These are phyloP conservation scores for Arctia plantaginis DNA, from an alignment of 2,888 invertebrate species.

Conservation along the genomic window DNA sequence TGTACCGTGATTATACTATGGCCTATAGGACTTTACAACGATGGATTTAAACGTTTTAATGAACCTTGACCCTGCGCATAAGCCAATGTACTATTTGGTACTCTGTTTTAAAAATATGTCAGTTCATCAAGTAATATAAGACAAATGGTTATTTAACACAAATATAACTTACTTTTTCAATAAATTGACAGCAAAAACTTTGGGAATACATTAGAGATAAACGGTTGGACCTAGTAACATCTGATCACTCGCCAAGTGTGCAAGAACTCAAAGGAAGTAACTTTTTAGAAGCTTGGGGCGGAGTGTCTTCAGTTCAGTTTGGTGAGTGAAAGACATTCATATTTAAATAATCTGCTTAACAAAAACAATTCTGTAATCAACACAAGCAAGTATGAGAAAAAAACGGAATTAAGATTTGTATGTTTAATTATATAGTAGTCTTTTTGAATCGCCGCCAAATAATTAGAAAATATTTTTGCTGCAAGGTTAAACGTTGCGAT, in stretches of 20 bases:
- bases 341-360: background rate
- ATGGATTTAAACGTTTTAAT: too few relatives aligned
- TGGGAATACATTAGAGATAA: conserved; percentile 86
- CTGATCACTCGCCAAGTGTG: conserved; percentile 89
- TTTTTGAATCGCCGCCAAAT: background rate
- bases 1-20: too few relatives aligned
- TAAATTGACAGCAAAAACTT: conserved; percentile 75
- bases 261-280: conserved; percentile 86
- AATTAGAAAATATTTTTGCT: background rate
- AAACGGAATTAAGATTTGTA: too few relatives aligned
- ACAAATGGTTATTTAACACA: background rate
- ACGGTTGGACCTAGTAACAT: conserved; percentile 86
- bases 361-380: background rate
- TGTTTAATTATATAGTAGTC: background rate
- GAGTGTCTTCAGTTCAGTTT: conserved; percentile 89
- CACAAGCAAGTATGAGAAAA: too few relatives aligned
- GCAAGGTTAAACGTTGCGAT: too few relatives aligned
- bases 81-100: background rate
- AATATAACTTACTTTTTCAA: background rate
- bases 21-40: too few relatives aligned
- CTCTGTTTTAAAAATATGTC: background rate
- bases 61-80: too few relatives aligned
- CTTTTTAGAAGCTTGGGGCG: conserved; percentile 89
- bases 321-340: conserved; percentile 67
- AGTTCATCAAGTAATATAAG: background rate